Evolutionary conservation across 2,888 invertebrate genomes (phyloP).

Genomic region (Pimpla rufipes): DNA sequence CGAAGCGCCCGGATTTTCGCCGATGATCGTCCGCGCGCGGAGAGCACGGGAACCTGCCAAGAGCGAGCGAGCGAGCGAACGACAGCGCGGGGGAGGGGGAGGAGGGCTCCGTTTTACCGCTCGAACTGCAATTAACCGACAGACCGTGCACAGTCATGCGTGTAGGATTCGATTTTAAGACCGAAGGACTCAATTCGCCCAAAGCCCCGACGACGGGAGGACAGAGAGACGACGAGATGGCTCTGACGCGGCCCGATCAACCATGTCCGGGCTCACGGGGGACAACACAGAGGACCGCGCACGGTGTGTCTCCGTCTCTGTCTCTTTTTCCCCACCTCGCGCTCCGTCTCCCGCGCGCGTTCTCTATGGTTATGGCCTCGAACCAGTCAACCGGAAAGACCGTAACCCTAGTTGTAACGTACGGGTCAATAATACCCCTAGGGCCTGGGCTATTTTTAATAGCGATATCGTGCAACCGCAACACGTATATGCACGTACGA

Average conservation of each 20-base stretch:
- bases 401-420: constrained; percentile 76
- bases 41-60: constrained; percentile 20
- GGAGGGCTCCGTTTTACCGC: constrained; percentile 65
- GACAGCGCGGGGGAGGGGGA: no score
- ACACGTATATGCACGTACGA: constrained; percentile 12
- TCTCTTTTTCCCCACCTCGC: constrained; percentile 38
- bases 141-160: constrained; percentile 65
- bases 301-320: background rate
- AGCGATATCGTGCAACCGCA: constrained; percentile 64
- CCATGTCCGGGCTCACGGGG: constrained; percentile 55
- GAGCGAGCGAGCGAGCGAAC: background rate
- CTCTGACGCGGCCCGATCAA: constrained; percentile 29
- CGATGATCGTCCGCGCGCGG: constrained; percentile 41
- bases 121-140: constrained; percentile 70
- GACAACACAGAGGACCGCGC: constrained; percentile 18
- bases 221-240: background rate
- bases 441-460: constrained; percentile 77
- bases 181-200: constrained; percentile 66
- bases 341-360: background rate
- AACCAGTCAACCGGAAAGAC: constrained; percentile 74
- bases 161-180: constrained; percentile 71
- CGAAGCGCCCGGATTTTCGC: constrained; percentile 17
- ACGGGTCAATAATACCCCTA: constrained; percentile 77
- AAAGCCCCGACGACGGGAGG: constrained; percentile 39
- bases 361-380: constrained; percentile 61